Conservation (phyloP, 2,113 vertebrate species). For the Aramus guarauna region DNA sequence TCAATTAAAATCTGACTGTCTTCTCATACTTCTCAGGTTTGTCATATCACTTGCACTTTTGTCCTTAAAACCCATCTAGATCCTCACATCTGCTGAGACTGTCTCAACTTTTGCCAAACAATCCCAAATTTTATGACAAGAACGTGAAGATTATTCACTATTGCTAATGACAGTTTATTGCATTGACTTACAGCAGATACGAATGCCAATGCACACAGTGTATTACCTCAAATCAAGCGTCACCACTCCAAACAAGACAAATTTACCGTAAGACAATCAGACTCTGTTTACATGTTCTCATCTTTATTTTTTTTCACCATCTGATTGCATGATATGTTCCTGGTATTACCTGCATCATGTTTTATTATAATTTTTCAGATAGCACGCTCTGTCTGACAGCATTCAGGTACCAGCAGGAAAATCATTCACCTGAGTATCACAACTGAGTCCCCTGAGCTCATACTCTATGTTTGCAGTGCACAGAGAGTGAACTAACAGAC, state of each 20-base stretch:
- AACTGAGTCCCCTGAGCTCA: not conserved
- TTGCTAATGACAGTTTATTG: not conserved
- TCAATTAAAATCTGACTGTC: not conserved
- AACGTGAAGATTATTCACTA: not conserved
- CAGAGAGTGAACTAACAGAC: not conserved
- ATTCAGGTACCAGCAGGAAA: not conserved
- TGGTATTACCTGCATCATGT: not conserved
- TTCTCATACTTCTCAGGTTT: not conserved
- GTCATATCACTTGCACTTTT: not conserved
- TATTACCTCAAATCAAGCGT: not conserved
- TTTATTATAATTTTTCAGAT: not conserved
- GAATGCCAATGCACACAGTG: not conserved
- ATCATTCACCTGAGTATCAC: not conserved
- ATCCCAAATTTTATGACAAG: not conserved
- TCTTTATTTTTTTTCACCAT: not conserved
- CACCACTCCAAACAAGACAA: not conserved
- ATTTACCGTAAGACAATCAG: not conserved
- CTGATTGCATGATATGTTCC: not conserved
- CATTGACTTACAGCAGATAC: not conserved
- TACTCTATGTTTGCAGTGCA: rapidly evolving
- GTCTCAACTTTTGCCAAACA: not conserved
- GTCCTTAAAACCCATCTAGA: not conserved
- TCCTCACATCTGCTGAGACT: not conserved
- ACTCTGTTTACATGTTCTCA: not conserved
- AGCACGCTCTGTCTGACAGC: not conserved